Percentiles rank a stretch among this genome's conserved stretches.
Evolutionary conservation across 2,888 invertebrate species (phyloP).

Genomic region (Euplagia quadripunctaria): DNA sequence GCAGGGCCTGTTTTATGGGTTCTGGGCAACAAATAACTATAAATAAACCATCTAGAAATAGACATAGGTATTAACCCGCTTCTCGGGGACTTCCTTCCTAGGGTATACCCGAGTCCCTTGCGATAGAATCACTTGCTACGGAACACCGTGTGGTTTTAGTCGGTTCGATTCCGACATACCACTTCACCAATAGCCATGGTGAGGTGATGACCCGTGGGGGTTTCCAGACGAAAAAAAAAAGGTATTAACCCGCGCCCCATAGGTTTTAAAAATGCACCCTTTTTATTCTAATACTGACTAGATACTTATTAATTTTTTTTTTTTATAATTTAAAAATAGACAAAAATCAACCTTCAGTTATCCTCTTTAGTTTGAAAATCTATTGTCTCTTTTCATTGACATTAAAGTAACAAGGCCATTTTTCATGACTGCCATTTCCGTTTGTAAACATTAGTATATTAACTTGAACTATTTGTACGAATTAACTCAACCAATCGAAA

Average conservation of each 20-base stretch:
- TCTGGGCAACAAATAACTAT: too few relatives aligned
- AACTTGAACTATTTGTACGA: not conserved
- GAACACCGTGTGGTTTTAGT: too few relatives aligned
- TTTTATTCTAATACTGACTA: not conserved
- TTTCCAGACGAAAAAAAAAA: too few relatives aligned
- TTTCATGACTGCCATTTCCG: conserved; percentile 1
- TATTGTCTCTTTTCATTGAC: conserved; percentile 13
- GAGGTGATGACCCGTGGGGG: too few relatives aligned
- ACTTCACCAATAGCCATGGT: too few relatives aligned
- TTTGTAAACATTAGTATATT: not conserved
- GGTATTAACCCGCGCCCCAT: not conserved
- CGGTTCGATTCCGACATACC: too few relatives aligned
- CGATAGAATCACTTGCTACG: too few relatives aligned
- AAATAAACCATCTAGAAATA: not conserved
- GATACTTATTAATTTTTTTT: not conserved
- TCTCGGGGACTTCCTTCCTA: too few relatives aligned
- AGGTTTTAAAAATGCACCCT: not conserved
- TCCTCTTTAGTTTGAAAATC: conserved; percentile 5
- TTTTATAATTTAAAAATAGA: too few relatives aligned
- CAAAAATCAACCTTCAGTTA: not conserved
- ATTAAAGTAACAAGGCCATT: conserved; percentile 8
- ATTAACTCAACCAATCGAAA: conserved; percentile 8
- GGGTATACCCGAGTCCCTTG: too few relatives aligned
- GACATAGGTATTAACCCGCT: too few relatives aligned
- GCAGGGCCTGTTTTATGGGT: too few relatives aligned